Evolutionary conservation across 2,888 invertebrate genomes (phyloP).

Genomic region (Caenorhabditis macrosperma): DNA sequence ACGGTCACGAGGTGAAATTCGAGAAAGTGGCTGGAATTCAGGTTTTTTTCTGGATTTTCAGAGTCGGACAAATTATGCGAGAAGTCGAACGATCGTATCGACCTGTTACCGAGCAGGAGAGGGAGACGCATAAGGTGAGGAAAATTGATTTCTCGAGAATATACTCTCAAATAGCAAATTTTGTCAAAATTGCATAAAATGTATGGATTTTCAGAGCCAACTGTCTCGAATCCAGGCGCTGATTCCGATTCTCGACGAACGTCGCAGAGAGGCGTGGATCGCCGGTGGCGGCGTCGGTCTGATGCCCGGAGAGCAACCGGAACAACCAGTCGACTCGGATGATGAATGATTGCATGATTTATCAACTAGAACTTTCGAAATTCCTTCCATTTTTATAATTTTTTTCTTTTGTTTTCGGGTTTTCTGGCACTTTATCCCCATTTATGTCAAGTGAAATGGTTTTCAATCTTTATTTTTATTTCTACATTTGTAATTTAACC

Average conservation of each 20-base stretch:
- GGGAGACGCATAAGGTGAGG: slow-evolving; percentile 39
- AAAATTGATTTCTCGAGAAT: too few species aligned
- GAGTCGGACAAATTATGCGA: slow-evolving; percentile 43
- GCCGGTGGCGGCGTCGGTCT: slow-evolving; percentile 52
- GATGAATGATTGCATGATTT: slow-evolving; percentile 38
- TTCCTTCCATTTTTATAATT: not conserved
- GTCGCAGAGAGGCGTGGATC: slow-evolving; percentile 42
- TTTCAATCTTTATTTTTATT: too few species aligned
- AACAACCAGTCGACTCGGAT: slow-evolving; percentile 59
- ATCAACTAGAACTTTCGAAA: not conserved
- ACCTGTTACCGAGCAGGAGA: slow-evolving; percentile 31
- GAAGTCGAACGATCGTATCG: slow-evolving; percentile 25
- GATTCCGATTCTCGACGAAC: slow-evolving; percentile 24
- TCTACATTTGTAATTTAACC: too few species aligned
- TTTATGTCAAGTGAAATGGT: too few species aligned
- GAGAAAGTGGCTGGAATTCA: not conserved
- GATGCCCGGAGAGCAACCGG: slow-evolving; percentile 36
- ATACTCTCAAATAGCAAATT: too few species aligned
- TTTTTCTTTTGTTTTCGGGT: not conserved
- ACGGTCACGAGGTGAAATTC: slow-evolving; percentile 19
- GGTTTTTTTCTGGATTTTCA: slow-evolving; percentile 7
- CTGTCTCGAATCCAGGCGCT: slow-evolving; percentile 3
- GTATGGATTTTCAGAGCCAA: slow-evolving; percentile 36
- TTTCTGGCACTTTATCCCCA: too few species aligned
- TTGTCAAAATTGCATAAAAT: not conserved